Conservation (phyloP, 2,797 vertebrate genomes). For the Bothrops alternatus region DNA sequence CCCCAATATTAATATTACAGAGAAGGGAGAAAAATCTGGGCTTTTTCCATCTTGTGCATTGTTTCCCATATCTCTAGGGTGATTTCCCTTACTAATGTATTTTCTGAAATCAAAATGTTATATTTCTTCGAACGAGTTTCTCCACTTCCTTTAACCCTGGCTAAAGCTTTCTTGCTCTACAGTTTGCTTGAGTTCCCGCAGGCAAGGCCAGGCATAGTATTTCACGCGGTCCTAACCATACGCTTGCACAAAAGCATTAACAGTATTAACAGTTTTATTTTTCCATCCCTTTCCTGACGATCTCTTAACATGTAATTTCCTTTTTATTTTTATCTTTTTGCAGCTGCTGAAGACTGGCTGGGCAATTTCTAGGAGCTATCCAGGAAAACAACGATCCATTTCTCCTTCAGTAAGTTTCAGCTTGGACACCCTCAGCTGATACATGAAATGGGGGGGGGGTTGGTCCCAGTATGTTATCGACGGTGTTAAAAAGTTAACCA, state of each 20-base stretch:
- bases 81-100: neutral
- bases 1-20: neutral
- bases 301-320: neutral
- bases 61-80: neutral
- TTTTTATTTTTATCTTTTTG: neutral
- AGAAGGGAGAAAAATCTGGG: neutral
- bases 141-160: neutral
- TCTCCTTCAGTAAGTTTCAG: neutral
- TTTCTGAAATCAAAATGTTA: neutral
- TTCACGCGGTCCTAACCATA: neutral
- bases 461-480: neutral
- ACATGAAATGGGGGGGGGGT: neutral
- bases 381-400: neutral
- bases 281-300: neutral
- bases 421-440: neutral
- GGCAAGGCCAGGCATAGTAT: neutral
- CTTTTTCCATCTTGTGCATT: neutral
- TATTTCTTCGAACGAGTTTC: neutral
- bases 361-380: neutral
- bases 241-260: neutral
- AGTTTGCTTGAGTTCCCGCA: neutral
- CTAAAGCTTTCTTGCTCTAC: neutral
- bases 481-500: neutral
- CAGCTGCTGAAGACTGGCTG: neutral
- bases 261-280: neutral